A percentile compares a stretch with the other conserved stretches of the same genome.
phyloP scores from a whole-genome alignment of 2,888 invertebrate species.

The Drepana falcataria region DNA sequence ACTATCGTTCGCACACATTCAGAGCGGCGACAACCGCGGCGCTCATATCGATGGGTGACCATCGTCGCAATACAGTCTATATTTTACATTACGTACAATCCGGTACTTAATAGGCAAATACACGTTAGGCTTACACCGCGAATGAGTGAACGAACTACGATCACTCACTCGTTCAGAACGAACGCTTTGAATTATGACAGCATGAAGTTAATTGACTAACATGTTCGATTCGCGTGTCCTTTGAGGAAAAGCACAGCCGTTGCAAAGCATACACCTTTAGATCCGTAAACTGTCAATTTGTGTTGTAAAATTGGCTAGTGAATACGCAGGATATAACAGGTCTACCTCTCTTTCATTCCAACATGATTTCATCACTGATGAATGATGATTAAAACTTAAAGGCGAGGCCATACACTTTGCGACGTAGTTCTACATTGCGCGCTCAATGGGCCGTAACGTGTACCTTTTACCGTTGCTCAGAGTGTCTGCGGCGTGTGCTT shows the following conservation, averaged over 20 bases:
- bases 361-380: no score
- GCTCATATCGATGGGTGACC: background rate
- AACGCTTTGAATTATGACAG: no score
- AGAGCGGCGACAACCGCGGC: constrained; percentile 5
- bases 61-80: background rate
- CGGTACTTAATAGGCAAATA: constrained; percentile 10
- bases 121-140: constrained; percentile 3
- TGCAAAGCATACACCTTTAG: no score
- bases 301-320: no score
- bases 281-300: no score
- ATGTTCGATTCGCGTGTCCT: background rate
- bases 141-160: constrained; percentile 1
- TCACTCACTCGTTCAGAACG: background rate
- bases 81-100: constrained; percentile 2
- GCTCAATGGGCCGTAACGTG: constrained; percentile 18
- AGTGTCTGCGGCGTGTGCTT: constrained; percentile 57
- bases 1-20: constrained; percentile 4
- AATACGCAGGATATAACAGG: background rate
- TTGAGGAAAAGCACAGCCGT: no score
- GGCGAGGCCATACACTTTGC: constrained; percentile 5
- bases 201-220: constrained; percentile 4
- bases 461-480: constrained; percentile 20
- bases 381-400: no score
- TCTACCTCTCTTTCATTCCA: background rate
- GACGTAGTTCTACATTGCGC: constrained; percentile 10